These are phyloP conservation scores for Aegithalos caudatus DNA, from an alignment of 2,113 vertebrate species.

Conservation along the genomic window DNA sequence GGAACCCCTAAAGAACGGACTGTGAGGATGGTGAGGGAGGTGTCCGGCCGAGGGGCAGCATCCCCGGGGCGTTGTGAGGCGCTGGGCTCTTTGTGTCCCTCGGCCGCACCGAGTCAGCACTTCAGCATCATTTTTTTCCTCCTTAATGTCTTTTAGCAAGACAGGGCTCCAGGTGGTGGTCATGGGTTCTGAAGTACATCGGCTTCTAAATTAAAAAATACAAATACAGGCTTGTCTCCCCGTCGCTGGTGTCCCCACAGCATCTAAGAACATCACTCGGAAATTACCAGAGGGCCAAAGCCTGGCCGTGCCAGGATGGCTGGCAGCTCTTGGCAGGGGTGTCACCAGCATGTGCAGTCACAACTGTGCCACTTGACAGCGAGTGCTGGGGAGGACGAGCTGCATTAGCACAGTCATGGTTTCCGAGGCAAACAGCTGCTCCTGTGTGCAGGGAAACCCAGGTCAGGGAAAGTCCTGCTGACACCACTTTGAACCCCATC, in stretches of 20 bases:
- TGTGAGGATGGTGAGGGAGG: neutral
- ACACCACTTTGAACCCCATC: neutral
- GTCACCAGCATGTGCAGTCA: neutral
- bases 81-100: neutral
- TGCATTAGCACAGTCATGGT: neutral
- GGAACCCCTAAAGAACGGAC: too few species aligned
- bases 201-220: neutral
- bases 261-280: neutral
- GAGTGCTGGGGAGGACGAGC: neutral
- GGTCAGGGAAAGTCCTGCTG: neutral
- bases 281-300: neutral
- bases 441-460: neutral
- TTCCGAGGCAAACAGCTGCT: neutral
- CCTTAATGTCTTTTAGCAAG: neutral
- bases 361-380: neutral
- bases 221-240: neutral
- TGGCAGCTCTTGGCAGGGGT: neutral
- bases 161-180: neutral
- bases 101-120: neutral
- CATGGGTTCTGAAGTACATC: neutral
- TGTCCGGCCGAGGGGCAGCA: neutral
- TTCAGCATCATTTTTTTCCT: neutral
- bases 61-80: neutral
- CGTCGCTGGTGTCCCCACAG: fast-evolving
- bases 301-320: neutral